phyloP scores from a whole-genome alignment of 2,888 invertebrate genomes.

The Ypsolopha sequella region DNA sequence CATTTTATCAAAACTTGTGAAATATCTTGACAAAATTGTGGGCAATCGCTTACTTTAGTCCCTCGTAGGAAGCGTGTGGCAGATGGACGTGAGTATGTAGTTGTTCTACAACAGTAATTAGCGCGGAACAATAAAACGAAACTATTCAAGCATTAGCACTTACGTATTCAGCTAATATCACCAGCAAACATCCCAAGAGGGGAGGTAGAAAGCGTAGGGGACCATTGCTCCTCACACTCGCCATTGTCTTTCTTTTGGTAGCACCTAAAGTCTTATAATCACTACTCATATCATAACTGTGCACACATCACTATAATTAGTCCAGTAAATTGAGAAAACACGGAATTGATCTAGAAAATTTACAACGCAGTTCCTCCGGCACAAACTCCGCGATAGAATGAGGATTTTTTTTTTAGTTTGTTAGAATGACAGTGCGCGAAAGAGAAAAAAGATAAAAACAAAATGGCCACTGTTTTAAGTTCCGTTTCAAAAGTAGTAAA shows the following conservation, averaged over 20 bases:
- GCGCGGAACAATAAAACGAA: conserved; percentile 28
- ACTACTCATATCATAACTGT: conserved; percentile 45
- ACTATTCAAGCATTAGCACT: conserved; percentile 22
- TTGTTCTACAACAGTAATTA: conserved; percentile 17
- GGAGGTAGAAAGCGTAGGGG: conserved; percentile 33
- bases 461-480: conserved; percentile 6
- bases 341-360: neutral
- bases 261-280: conserved; percentile 23
- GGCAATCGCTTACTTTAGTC: neutral
- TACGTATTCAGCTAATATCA: conserved; percentile 45
- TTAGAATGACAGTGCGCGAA: conserved; percentile 5
- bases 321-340: neutral
- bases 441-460: neutral
- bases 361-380: conserved; percentile 1
- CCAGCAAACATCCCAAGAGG: conserved; percentile 39
- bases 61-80: neutral
- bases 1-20: too few species aligned
- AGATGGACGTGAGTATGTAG: neutral
- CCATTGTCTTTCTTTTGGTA: conserved; percentile 33
- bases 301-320: conserved; percentile 8
- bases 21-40: too few species aligned
- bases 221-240: conserved; percentile 25
- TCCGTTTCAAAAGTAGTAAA: too few species aligned
- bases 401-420: neutral
- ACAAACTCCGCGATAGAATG: conserved; percentile 10